Conservation (phyloP, 1,140 invertebrate species). For the Oedothorax gibbosus region DNA sequence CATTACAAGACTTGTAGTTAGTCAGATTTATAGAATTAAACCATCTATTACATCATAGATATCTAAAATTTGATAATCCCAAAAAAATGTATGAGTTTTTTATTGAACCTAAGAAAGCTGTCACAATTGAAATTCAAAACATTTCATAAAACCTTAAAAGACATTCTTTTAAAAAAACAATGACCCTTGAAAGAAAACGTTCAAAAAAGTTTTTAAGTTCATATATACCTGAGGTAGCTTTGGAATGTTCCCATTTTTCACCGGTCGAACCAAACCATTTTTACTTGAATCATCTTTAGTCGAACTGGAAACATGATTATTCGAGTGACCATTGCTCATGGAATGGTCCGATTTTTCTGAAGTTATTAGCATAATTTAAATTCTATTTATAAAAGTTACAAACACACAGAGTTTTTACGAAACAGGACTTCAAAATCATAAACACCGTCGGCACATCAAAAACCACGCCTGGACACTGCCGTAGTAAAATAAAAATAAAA, state of each 20-base stretch:
- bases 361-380: conserved; percentile 30
- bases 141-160: not conserved
- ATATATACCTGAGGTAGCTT: conserved; percentile 24
- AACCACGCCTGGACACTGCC: conserved; percentile 17
- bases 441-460: not conserved
- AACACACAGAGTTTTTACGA: not conserved
- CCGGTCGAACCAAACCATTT: conserved; percentile 19
- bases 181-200: not conserved
- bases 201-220: not conserved
- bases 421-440: conserved; percentile 2
- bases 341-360: conserved; percentile 25
- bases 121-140: no score
- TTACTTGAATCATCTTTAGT: conserved; percentile 1
- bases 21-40: no score
- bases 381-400: not conserved
- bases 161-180: not conserved
- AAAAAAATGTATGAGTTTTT: not conserved
- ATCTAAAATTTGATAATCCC: not conserved
- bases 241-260: conserved; percentile 25
- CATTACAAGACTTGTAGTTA: no score
- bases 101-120: not conserved
- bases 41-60: not conserved
- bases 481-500: not conserved
- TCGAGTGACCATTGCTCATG: conserved; percentile 9
- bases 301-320: conserved; percentile 1